Percentiles rank a stretch among this genome's conserved stretches.
Evolutionary conservation across 1,140 invertebrate genomes (phyloP).

Genomic region (Nasonia longicornis): DNA sequence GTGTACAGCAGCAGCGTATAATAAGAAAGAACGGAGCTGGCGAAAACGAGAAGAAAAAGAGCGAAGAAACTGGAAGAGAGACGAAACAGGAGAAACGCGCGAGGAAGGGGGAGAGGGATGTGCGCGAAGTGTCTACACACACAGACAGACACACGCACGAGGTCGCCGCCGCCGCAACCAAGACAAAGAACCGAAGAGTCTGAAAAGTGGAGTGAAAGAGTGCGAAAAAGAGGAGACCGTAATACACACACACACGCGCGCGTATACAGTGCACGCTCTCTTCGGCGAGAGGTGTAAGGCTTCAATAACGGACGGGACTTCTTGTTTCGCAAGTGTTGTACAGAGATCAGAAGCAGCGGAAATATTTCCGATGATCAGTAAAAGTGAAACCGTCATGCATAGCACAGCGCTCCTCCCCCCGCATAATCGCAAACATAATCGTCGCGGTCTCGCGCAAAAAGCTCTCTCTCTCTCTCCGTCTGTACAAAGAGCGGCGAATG

Average conservation of each 20-base stretch:
- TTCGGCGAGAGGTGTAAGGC: constrained; percentile 20
- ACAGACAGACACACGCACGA: not conserved
- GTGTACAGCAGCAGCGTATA: not conserved
- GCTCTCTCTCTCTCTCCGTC: not conserved
- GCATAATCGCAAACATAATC: not conserved
- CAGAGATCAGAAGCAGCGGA: not conserved
- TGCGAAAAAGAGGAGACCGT: constrained; percentile 8
- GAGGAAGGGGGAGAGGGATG: not conserved
- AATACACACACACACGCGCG: not conserved
- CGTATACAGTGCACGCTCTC: not conserved
- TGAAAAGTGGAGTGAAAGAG: constrained; percentile 40
- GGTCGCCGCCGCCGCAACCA: not conserved
- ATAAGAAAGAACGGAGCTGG: constrained; percentile 1
- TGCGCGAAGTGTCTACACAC: not conserved
- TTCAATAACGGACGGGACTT: constrained; percentile 8
- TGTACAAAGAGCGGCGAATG: not conserved
- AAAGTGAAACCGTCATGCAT: too few species aligned
- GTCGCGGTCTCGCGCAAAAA: constrained; percentile 2
- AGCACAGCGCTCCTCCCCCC: not conserved
- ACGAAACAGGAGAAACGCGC: constrained; percentile 44
- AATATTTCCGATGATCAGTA: constrained; percentile 13
- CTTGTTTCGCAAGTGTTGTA: not conserved
- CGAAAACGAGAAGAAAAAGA: constrained; percentile 39
- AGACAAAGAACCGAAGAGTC: constrained; percentile 40
- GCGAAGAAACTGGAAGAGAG: constrained; percentile 36